phyloP scores from a whole-genome alignment of 2,888 invertebrate genomes.

The Bibio marci region DNA sequence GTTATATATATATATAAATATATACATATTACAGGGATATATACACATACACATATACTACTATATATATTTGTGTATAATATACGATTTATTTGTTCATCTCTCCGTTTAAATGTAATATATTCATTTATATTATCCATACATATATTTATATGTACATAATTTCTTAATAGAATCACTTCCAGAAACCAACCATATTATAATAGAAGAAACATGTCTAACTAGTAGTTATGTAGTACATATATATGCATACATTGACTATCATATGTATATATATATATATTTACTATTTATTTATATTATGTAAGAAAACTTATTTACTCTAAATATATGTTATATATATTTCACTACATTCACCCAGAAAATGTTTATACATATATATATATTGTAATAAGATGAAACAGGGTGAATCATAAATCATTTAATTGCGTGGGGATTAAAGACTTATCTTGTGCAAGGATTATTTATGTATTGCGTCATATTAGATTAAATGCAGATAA shows the following conservation, averaged over 20 bases:
- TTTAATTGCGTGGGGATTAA: slow-evolving; percentile 8
- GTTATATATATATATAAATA: too few relatives aligned
- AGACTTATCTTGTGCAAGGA: slow-evolving; percentile 4
- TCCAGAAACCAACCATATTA: background rate
- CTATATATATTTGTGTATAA: background rate
- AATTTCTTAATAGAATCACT: too few relatives aligned
- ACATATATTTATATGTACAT: too few relatives aligned
- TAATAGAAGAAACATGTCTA: background rate
- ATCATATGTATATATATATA: too few relatives aligned
- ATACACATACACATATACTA: too few relatives aligned
- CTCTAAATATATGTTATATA: too few relatives aligned
- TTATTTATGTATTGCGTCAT: slow-evolving; percentile 4
- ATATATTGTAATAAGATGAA: background rate
- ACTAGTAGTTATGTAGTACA: too few relatives aligned
- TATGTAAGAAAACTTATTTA: too few relatives aligned
- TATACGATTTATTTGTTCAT: slow-evolving; percentile 1
- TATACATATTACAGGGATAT: too few relatives aligned
- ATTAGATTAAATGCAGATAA: slow-evolving; percentile 7
- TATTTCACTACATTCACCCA: too few relatives aligned
- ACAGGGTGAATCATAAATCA: slow-evolving; percentile 7
- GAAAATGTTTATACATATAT: background rate
- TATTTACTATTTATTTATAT: too few relatives aligned
- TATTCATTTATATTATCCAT: background rate
- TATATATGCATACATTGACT: too few relatives aligned
- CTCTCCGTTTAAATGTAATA: background rate